Percentiles rank a stretch among this genome's conserved stretches.
Conservation (phyloP, 2,888 invertebrate genomes). For the Pollenia angustigena region DNA sequence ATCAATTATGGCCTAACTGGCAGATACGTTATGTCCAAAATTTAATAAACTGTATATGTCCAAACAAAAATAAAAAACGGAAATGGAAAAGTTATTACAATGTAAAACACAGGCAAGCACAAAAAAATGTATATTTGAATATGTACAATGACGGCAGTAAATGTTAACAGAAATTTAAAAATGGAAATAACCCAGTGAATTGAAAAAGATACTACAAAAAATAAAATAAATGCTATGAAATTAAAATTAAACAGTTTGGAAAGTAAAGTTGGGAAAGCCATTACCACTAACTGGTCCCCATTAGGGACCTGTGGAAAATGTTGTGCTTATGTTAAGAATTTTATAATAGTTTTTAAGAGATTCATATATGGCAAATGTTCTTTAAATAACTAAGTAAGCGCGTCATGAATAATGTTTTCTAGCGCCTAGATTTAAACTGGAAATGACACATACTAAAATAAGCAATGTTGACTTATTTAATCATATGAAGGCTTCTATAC, state of each 20-base stretch:
- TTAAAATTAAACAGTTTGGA: not conserved
- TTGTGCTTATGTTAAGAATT: no score
- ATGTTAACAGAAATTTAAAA: not conserved
- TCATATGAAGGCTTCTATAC: no score
- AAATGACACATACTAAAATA: no score
- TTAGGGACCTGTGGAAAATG: no score
- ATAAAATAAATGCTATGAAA: not conserved
- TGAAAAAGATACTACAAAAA: not conserved
- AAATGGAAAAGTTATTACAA: not conserved
- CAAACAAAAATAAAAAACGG: slow-evolving; percentile 5
- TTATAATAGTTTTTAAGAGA: no score
- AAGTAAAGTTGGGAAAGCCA: no score
- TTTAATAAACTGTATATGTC: slow-evolving; percentile 27
- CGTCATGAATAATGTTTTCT: no score
- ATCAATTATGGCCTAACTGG: slow-evolving; percentile 34
- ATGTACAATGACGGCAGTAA: slow-evolving; percentile 17
- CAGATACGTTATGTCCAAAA: slow-evolving; percentile 2
- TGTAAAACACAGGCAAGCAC: slow-evolving; percentile 6
- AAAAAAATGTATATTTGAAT: not conserved
- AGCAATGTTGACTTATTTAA: no score
- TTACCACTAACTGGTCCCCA: no score
- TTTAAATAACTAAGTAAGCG: no score
- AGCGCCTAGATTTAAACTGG: no score
- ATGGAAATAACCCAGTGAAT: slow-evolving; percentile 27
- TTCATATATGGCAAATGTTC: no score